These are phyloP conservation scores for Acanthisitta chloris DNA, from an alignment of 2,113 vertebrate genomes.

Conservation along the genomic window DNA sequence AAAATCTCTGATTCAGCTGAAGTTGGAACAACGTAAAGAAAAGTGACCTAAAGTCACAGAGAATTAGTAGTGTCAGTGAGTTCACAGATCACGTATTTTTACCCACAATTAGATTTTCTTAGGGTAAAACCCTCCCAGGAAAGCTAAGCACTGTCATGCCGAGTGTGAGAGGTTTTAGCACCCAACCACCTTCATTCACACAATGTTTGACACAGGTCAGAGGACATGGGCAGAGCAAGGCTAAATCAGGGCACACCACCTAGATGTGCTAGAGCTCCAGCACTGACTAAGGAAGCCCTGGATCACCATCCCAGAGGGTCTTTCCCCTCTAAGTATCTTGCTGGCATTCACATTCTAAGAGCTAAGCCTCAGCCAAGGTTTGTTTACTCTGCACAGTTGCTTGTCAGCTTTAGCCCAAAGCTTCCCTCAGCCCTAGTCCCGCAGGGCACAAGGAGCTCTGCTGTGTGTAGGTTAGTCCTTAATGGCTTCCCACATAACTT, in stretches of 20 bases:
- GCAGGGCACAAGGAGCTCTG: no score
- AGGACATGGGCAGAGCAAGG: not conserved
- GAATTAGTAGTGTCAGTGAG: not conserved
- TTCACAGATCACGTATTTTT: not conserved
- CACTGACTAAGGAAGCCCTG: not conserved
- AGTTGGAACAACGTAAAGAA: not conserved
- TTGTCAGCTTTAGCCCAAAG: no score
- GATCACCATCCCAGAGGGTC: no score
- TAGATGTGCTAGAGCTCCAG: not conserved
- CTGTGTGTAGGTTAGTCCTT: no score
- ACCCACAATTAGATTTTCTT: not conserved
- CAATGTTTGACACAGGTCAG: not conserved
- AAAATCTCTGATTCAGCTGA: not conserved
- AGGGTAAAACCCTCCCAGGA: not conserved
- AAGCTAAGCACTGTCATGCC: not conserved
- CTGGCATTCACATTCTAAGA: no score
- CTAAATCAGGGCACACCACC: not conserved
- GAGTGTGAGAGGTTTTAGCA: not conserved
- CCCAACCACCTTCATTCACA: not conserved
- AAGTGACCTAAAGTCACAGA: not conserved
- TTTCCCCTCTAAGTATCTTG: no score
- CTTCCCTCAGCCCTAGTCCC: no score
- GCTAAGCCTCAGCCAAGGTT: no score
- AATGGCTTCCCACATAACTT: no score
- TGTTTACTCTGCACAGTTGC: no score